Evolutionary conservation across 2,888 invertebrate species (phyloP).

Genomic region (Sminthurides aquaticus): DNA sequence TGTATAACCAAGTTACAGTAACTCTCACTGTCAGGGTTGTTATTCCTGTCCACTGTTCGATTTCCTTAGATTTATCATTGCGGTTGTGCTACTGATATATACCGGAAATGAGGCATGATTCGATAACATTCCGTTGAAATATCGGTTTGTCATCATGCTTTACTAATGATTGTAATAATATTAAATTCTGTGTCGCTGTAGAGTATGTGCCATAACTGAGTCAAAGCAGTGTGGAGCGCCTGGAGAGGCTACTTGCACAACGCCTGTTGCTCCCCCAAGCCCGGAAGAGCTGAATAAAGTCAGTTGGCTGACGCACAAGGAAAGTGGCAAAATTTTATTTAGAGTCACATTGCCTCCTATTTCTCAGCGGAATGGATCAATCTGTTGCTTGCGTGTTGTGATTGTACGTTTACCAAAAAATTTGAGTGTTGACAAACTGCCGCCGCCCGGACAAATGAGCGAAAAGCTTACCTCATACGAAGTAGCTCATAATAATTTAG

Average conservation of each 20-base stretch:
- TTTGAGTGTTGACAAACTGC: slow-evolving; percentile 59
- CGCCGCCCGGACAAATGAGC: slow-evolving; percentile 61
- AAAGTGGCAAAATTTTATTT: slow-evolving; percentile 58
- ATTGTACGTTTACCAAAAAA: slow-evolving; percentile 62
- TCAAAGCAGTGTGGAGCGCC: slow-evolving; percentile 65
- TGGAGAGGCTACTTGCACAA: slow-evolving; percentile 58
- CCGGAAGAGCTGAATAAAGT: slow-evolving; percentile 51
- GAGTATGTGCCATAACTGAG: slow-evolving; percentile 67
- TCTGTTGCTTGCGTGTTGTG: slow-evolving; percentile 74
- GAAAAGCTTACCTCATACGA: slow-evolving; percentile 59
- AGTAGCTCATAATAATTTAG: slow-evolving; percentile 61
- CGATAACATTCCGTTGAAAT: too few species aligned
- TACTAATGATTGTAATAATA: too few species aligned
- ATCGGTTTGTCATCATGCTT: too few species aligned
- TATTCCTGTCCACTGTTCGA: too few species aligned
- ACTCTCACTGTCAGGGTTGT: background rate
- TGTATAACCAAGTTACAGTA: background rate
- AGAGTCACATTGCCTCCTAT: slow-evolving; percentile 63
- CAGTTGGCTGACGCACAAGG: slow-evolving; percentile 46
- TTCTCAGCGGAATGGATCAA: slow-evolving; percentile 76
- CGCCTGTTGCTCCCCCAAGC: slow-evolving; percentile 65
- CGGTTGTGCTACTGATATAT: background rate
- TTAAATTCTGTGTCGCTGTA: slow-evolving; percentile 41
- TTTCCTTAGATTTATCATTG: too few species aligned
- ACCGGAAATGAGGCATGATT: background rate